Percentiles rank a stretch among this genome's conserved stretches.
These are phyloP conservation scores for Tympanoctomys barrerae DNA, from an alignment of 2,797 vertebrate genomes.

Conservation along the genomic window DNA sequence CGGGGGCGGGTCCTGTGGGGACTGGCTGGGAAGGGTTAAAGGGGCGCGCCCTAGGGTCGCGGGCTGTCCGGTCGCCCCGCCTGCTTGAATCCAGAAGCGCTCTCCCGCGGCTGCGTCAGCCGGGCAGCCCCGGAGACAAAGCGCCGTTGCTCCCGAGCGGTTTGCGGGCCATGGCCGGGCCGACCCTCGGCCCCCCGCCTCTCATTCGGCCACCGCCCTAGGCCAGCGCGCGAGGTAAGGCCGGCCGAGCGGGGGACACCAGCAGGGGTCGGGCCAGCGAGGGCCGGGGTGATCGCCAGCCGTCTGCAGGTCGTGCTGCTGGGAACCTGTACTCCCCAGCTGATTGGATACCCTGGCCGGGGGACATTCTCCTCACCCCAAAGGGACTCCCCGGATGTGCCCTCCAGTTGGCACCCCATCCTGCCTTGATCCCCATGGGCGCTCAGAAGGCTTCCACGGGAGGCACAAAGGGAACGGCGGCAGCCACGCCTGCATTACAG, in stretches of 20 bases:
- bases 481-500: not conserved
- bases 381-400: not conserved
- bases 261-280: not conserved
- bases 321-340: not conserved
- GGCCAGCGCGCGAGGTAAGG: constrained; percentile 74
- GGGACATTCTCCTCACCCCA: not conserved
- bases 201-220: not conserved
- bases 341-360: not conserved
- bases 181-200: not conserved
- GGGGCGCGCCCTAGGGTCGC: constrained; percentile 31
- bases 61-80: not conserved
- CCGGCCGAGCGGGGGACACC: not conserved
- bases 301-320: not conserved
- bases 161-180: constrained; percentile 47
- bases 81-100: accelerated
- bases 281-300: not conserved
- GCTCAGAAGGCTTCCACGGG: not conserved
- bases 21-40: constrained; percentile 58
- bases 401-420: not conserved
- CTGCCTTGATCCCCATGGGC: not conserved
- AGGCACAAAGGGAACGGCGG: not conserved
- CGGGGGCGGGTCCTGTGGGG: not conserved
- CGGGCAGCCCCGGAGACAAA: constrained; percentile 65
- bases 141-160: not conserved
- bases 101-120: constrained; percentile 52